A percentile compares a stretch with the other conserved stretches of the same genome.
Conservation (phyloP, 2,888 invertebrate species). For the Hydriomena furcata region DNA sequence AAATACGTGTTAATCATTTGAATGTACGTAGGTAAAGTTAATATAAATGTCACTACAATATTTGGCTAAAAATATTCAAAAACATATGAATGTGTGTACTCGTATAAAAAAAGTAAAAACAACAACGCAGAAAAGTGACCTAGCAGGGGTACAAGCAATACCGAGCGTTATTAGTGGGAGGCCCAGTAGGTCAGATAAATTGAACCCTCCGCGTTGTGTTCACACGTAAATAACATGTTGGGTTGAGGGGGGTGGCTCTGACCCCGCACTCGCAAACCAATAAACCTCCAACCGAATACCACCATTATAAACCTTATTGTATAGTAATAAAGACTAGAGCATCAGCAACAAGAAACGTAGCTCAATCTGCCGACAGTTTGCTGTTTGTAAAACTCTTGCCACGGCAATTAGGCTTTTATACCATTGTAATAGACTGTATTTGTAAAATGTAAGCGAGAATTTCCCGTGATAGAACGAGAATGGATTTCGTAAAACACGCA, state of each 20-base stretch:
- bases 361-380: constrained; percentile 28
- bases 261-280: constrained; percentile 34
- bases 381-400: constrained; percentile 31
- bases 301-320: constrained; percentile 15
- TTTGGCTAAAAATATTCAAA: too few relatives aligned
- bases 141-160: constrained; percentile 64
- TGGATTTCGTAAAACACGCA: constrained; percentile 75
- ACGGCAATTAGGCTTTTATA: constrained; percentile 40
- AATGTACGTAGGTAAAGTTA: too few relatives aligned
- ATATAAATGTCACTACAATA: too few relatives aligned
- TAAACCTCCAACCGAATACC: constrained; percentile 5
- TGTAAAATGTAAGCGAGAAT: constrained; percentile 33
- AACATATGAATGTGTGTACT: too few relatives aligned
- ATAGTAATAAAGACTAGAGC: neutral
- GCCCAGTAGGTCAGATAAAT: constrained; percentile 83
- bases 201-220: constrained; percentile 80
- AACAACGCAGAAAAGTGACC: constrained; percentile 47
- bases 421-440: constrained; percentile 38
- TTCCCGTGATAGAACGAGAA: constrained; percentile 53
- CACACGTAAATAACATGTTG: constrained; percentile 83
- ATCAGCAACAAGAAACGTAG: constrained; percentile 12
- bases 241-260: constrained; percentile 68
- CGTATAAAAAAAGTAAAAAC: neutral
- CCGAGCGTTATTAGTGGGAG: constrained; percentile 76
- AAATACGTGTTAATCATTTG: too few relatives aligned